Percentiles rank a stretch among this genome's conserved stretches.
Evolutionary conservation across 1,140 invertebrate genomes (phyloP).

Genomic region (Brachionus plicatilis): DNA sequence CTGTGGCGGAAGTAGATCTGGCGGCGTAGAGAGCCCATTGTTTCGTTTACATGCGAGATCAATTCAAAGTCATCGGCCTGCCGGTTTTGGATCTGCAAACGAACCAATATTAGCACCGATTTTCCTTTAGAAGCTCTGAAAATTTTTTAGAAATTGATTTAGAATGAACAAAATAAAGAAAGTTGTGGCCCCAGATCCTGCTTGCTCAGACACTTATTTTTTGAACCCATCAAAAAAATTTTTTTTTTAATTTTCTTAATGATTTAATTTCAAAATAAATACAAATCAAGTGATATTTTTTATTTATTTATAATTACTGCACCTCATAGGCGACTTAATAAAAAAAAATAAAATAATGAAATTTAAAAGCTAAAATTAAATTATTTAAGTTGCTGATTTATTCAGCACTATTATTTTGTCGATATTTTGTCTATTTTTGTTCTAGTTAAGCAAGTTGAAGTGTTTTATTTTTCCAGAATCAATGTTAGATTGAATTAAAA

Average conservation of each 20-base stretch:
- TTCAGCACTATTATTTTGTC: no score
- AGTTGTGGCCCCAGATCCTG: not conserved
- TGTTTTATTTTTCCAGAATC: no score
- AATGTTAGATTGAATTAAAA: no score
- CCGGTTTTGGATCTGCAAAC: conserved; percentile 80
- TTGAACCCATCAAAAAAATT: not conserved
- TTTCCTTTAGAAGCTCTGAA: conserved; percentile 77
- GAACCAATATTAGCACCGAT: conserved; percentile 74
- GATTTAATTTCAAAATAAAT: not conserved
- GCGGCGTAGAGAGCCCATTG: conserved; percentile 71
- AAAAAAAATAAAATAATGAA: no score
- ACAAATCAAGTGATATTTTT: no score
- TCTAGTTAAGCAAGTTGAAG: no score
- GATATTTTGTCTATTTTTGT: no score
- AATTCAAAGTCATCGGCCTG: conserved; percentile 86
- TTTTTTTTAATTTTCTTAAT: not conserved
- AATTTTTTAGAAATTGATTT: conserved; percentile 44
- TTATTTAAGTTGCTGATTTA: no score
- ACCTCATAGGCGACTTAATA: no score
- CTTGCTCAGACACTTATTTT: not conserved
- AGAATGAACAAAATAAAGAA: not conserved
- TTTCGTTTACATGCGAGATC: conserved; percentile 87
- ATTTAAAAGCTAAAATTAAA: no score
- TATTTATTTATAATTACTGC: no score
- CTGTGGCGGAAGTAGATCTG: conserved; percentile 61